Evolutionary conservation across 2,113 vertebrate genomes (phyloP).

Genomic region (Chauna torquata): DNA sequence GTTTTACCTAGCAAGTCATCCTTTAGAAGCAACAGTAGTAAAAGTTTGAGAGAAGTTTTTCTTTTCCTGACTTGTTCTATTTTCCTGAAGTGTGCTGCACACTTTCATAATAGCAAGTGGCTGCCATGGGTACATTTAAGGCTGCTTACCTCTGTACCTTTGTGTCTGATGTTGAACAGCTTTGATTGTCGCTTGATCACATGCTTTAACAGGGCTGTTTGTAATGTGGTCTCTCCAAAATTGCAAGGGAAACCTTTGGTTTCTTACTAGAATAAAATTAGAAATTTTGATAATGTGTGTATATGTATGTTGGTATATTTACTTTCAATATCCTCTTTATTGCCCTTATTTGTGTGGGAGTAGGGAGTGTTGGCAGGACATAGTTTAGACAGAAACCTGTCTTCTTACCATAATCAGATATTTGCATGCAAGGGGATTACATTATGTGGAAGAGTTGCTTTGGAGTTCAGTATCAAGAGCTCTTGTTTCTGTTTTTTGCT

Average conservation of each 20-base stretch:
- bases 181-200: neutral
- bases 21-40: neutral
- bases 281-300: neutral
- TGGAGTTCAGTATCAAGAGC: neutral
- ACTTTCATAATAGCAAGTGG: neutral
- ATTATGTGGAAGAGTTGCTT: neutral
- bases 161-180: neutral
- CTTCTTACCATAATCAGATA: neutral
- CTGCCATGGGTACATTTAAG: neutral
- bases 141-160: neutral
- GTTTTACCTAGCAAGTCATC: neutral
- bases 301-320: neutral
- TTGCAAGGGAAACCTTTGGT: neutral
- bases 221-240: neutral
- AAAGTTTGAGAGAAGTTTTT: neutral
- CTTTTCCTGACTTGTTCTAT: neutral
- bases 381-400: neutral
- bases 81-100: neutral
- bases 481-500: neutral
- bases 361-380: neutral
- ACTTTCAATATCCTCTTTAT: neutral
- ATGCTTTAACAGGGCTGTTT: neutral
- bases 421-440: neutral
- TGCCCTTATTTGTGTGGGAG: neutral
- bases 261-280: neutral